phyloP scores from a whole-genome alignment of 23 tunicate species.

The Ascidia mentula region DNA sequence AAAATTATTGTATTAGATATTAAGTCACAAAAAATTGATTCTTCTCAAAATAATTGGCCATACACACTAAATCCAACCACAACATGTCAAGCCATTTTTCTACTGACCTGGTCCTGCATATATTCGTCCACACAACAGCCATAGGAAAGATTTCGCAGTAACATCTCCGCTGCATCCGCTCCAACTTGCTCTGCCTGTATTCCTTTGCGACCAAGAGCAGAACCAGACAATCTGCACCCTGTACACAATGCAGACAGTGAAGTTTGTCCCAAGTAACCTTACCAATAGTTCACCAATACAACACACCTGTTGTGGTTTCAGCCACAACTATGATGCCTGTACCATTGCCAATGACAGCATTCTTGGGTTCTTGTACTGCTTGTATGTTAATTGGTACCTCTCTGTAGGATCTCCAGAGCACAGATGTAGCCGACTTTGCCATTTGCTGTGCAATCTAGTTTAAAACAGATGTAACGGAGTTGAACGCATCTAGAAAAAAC shows the following conservation, averaged over 20 bases:
- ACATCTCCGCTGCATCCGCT: slow-evolving; percentile 78
- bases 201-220: slow-evolving; percentile 74
- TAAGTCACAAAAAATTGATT: too few relatives aligned
- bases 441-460: slow-evolving; percentile 80
- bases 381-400: slow-evolving; percentile 85
- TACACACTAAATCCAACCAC: not conserved
- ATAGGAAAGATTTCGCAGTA: slow-evolving; percentile 61
- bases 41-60: too few relatives aligned
- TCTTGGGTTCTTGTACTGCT: slow-evolving; percentile 80
- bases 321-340: slow-evolving; percentile 87
- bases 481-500: not conserved
- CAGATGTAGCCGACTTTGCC: slow-evolving; percentile 85
- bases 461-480: not conserved
- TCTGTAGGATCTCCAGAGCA: slow-evolving; percentile 62
- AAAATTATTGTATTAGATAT: not conserved
- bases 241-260: not conserved
- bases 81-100: not conserved
- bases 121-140: slow-evolving; percentile 82
- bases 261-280: not conserved
- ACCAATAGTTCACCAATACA: not conserved
- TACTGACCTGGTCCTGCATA: slow-evolving; percentile 63
- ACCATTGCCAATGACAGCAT: slow-evolving; percentile 81
- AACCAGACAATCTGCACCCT: slow-evolving; percentile 73
- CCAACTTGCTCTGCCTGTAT: slow-evolving; percentile 83
- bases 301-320: slow-evolving; percentile 76